A percentile compares a stretch with the other conserved stretches of the same genome.
These are phyloP conservation scores for Vanessa cardui DNA, from an alignment of 2,888 invertebrate genomes.

Conservation along the genomic window DNA sequence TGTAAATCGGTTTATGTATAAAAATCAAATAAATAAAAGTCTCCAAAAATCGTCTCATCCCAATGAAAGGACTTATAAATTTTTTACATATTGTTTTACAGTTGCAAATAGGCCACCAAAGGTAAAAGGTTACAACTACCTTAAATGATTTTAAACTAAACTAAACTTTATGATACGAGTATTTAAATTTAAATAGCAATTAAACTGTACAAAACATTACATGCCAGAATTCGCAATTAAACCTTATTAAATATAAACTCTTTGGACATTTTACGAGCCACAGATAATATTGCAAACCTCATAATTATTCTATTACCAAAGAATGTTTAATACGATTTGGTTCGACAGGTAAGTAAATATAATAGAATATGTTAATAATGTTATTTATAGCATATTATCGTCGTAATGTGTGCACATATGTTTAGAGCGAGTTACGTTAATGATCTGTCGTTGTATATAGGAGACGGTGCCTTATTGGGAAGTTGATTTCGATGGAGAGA, in stretches of 20 bases:
- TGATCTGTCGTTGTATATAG: background rate
- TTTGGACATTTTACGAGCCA: background rate
- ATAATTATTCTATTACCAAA: background rate
- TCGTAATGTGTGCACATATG: constrained; percentile 6
- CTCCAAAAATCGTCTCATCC: too few relatives aligned
- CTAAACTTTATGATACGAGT: too few relatives aligned
- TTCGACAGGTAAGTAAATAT: background rate
- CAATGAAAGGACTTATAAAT: too few relatives aligned
- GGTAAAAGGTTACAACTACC: too few relatives aligned
- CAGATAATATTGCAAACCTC: background rate
- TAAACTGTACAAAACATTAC: too few relatives aligned
- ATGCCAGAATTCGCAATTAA: too few relatives aligned
- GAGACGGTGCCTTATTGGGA: constrained; percentile 13
- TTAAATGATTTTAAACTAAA: too few relatives aligned
- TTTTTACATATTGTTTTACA: too few relatives aligned
- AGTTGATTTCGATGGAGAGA: constrained; percentile 15
- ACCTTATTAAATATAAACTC: background rate
- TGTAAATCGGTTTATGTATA: too few relatives aligned
- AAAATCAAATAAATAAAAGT: too few relatives aligned
- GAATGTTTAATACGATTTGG: background rate
- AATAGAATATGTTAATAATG: background rate
- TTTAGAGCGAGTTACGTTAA: background rate
- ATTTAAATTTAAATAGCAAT: too few relatives aligned
- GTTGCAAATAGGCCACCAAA: too few relatives aligned
- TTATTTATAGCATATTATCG: constrained; percentile 5